Base-by-base conservation (phyloP, 2,113 vertebrate genomes). In the Aphyosemion australe region DNA sequence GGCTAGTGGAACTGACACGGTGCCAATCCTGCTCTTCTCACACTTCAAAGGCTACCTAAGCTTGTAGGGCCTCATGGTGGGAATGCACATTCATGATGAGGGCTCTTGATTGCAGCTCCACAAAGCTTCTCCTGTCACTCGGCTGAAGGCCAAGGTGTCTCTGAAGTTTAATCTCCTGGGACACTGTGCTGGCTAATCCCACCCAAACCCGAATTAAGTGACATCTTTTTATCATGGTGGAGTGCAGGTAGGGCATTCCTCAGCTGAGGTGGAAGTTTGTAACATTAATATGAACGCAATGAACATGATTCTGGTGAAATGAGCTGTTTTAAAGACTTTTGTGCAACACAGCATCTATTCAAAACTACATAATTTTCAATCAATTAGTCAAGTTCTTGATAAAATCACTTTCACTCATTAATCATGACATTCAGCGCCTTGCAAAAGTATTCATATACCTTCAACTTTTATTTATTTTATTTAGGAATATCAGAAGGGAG, bases 21-120 rank as follows among this genome's bases (percentile, higher is more conserved):
- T 47, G 72, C 69, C 78, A 77, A 62, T 74, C 75, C 80, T 57
- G 80, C 80, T 83, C 71, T 72, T 70, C 79, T 87, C 54, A 41
- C 57, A 85, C 89, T 87, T 90, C 87, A 90, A 90, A 90, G 78
- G 60, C 73, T 74, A 72, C 75, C 78, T 83, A 76, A 81, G 76
- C 75, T 82, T 63, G 63, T 70, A 78, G 72, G 65, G 80, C 73
- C 61, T 69, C 79, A 80, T 63, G 65, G 76, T 69, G 72, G 65
- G 66, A 61, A 79, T 77, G 72, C 82, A 82, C 78, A 79, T 80
- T 80, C 69, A 70, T 70, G 85, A 86, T 78, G 82, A 87, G 77
- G 75, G 64, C 67, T 80, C 80, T 83, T 84, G 83, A 84, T 84
- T 85, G 82, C 76, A 63, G 61, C 73, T 74, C 71, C 66, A 76